Evolutionary conservation across 2,797 vertebrate species (phyloP).

Genomic region (Falco cherrug): DNA sequence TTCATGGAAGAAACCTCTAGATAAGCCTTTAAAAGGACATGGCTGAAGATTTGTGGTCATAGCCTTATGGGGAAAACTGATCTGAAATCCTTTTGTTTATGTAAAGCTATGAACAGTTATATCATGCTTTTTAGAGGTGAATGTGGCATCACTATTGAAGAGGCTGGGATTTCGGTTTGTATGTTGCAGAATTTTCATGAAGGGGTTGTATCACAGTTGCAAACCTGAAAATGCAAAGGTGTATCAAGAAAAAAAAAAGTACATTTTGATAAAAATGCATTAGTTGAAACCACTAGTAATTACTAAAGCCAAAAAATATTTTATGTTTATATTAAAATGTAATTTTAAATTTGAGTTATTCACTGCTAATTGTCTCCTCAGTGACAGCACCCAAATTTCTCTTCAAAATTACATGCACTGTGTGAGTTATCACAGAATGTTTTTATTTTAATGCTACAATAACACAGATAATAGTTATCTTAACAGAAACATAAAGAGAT

Average conservation of each 20-base stretch:
- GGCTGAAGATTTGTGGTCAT: background rate
- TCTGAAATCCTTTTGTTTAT: background rate
- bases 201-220: background rate
- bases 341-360: conserved; percentile 2
- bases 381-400: background rate
- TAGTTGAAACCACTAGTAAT: background rate
- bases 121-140: background rate
- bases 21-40: background rate
- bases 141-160: background rate
- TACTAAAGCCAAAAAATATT: background rate
- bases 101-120: background rate
- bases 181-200: background rate
- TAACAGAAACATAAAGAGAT: conserved; percentile 43
- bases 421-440: background rate
- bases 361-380: background rate
- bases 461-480: background rate
- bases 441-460: conserved; percentile 34
- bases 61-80: background rate
- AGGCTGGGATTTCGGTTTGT: background rate
- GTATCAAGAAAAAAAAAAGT: background rate
- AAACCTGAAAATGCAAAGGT: background rate
- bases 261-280: background rate
- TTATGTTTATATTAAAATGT: background rate
- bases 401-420: background rate
- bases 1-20: background rate